Conservation (phyloP, 1,140 invertebrate species). For the Aphaenogaster rudis region DNA sequence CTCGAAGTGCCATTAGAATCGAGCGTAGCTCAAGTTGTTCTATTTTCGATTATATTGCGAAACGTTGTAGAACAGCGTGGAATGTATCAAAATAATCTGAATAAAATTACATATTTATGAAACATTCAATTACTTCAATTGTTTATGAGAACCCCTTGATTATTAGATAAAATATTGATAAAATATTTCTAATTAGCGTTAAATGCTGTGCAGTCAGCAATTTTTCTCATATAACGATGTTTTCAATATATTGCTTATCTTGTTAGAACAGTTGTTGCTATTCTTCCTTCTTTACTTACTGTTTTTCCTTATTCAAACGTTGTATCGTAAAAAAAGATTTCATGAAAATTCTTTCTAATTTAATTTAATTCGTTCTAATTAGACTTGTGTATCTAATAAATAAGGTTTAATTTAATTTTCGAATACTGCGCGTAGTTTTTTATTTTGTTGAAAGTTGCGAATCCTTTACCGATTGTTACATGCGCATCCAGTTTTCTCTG, state of each 20-base stretch:
- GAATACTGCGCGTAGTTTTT: background rate
- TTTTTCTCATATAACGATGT: background rate
- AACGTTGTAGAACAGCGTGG: slow-evolving; percentile 47
- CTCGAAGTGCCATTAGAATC: slow-evolving; percentile 72
- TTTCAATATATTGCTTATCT: background rate
- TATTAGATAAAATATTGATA: slow-evolving; percentile 4
- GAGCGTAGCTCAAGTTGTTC: slow-evolving; percentile 50
- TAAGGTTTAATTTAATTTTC: slow-evolving; percentile 10
- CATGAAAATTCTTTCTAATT: background rate
- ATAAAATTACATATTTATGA: slow-evolving; percentile 56
- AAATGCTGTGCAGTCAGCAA: background rate
- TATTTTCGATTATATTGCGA: slow-evolving; percentile 58
- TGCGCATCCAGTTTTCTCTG: background rate
- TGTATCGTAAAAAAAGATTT: background rate
- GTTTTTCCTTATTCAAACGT: background rate
- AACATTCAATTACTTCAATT: background rate
- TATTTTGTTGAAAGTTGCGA: background rate
- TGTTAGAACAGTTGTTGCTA: background rate
- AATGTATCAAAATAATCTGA: slow-evolving; percentile 55
- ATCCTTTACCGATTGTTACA: slow-evolving; percentile 1
- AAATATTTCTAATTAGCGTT: background rate
- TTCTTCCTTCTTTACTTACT: background rate
- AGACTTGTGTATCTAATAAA: background rate
- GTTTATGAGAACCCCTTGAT: background rate
- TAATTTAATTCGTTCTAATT: slow-evolving; percentile 1